Conservation (phyloP, 2,797 vertebrate genomes). For the Moxostoma hubbsi region DNA sequence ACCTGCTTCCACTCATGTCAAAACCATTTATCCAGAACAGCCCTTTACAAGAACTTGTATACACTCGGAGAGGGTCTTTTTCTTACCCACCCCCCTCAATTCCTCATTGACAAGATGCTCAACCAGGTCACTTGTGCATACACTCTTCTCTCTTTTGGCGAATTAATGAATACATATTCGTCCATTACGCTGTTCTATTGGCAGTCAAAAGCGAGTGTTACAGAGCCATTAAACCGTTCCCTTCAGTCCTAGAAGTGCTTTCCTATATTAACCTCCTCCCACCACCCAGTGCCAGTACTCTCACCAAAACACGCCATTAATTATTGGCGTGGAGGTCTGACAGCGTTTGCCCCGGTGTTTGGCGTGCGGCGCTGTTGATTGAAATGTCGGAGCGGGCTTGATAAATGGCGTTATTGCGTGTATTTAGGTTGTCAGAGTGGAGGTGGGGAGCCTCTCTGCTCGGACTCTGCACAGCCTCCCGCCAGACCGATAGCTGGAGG, state of each 20-base stretch:
- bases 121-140: slow-evolving; percentile 13
- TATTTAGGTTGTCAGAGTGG: slow-evolving; percentile 63
- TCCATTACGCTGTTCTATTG: not conserved
- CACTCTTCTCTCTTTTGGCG: not conserved
- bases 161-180: not conserved
- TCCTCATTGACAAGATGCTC: slow-evolving; percentile 27
- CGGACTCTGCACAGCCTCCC: slow-evolving; percentile 66
- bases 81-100: slow-evolving; percentile 24
- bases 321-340: slow-evolving; percentile 45
- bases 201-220: not conserved
- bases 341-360: slow-evolving; percentile 69
- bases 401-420: slow-evolving; percentile 74
- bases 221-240: not conserved
- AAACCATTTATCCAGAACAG: slow-evolving; percentile 87
- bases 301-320: slow-evolving; percentile 47
- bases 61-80: slow-evolving; percentile 61
- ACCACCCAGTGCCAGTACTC: slow-evolving; percentile 25
- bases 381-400: slow-evolving; percentile 68
- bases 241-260: slow-evolving; percentile 6
- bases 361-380: slow-evolving; percentile 81
- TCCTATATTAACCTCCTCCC: not conserved
- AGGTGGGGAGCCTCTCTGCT: slow-evolving; percentile 70
- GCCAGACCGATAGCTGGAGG: slow-evolving; percentile 78
- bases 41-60: slow-evolving; percentile 67
- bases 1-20: slow-evolving; percentile 94